A percentile compares a stretch with the other conserved stretches of the same genome.
Conservation (phyloP, 2,888 invertebrate genomes). For the Tenthredo notha region DNA sequence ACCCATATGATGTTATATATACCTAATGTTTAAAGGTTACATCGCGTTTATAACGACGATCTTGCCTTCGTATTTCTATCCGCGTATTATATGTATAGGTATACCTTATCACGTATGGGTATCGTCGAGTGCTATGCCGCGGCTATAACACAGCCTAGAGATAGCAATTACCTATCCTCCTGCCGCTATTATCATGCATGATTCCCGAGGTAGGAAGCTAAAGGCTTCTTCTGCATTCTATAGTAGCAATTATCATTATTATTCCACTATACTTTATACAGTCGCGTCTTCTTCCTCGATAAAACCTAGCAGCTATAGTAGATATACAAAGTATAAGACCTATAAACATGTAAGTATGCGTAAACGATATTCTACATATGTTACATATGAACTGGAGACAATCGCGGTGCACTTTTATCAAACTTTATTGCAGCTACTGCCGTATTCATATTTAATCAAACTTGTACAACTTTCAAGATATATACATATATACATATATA, state of each 20-base stretch:
- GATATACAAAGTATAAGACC: background rate
- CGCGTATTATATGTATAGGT: background rate
- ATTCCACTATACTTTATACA: background rate
- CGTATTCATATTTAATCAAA: slow-evolving; percentile 21
- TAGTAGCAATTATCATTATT: slow-evolving; percentile 45
- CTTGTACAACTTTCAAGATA: background rate
- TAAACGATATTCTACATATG: background rate
- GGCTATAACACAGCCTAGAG: background rate
- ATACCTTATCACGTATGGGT: background rate
- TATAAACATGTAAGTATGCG: background rate
- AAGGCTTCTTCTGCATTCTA: slow-evolving; percentile 39
- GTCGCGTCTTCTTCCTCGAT: background rate
- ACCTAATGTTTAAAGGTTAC: background rate
- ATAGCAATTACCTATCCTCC: background rate
- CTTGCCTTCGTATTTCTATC: background rate
- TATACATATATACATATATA: too few relatives aligned
- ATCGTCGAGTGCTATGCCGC: background rate
- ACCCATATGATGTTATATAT: background rate
- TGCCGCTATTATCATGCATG: slow-evolving; percentile 39
- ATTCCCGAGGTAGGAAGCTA: slow-evolving; percentile 13
- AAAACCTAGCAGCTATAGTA: background rate
- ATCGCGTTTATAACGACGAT: background rate
- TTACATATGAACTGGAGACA: background rate
- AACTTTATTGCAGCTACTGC: background rate
- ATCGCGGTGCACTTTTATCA: slow-evolving; percentile 25